Evolutionary conservation across 2,113 vertebrate genomes (phyloP), one percentile per base, ranked within the genome.

Genomic region (Cyprinus carpio): DNA sequence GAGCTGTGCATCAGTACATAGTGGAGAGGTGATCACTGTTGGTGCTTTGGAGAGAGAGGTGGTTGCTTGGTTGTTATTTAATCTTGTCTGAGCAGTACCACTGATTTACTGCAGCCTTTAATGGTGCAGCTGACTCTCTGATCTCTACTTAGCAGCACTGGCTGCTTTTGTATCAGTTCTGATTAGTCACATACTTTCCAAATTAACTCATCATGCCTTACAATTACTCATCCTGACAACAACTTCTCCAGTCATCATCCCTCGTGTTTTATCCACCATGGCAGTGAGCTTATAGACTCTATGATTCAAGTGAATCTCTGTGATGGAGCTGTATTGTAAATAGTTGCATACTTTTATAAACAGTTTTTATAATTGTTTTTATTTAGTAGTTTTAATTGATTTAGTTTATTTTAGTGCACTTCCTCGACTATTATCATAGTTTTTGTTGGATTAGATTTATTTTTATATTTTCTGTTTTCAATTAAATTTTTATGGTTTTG

Each of bases 171-270:
- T 25, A 62, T 37, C 23, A 43, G 77, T 15, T 12, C 49, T 58
- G 27, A 58, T 56, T 77, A 58, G 75, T 79, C 77, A 79, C 23
- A 4, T 62, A 34, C 23, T 79, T 27, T n/a, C 51, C 5, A 58
- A 79, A 79, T 79, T 0, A 62, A 40, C 77, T 74, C 71, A 40
- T 60, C 54, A 62, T 79, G 29, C 29, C 75, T 58, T 34, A n/a
- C 29, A 1, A 78, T 78, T 78, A 34, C 27, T 20, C 29, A 78
- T 29, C 23, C 29, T 78, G 51, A 77, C 75, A 23, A 56, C 75
- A 23, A 54, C 69, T 20, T 40, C 20, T n/a, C 69, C 20, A 2
- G 18, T 72, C 20, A 40, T 6, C 34, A 72, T 72, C 71, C n/a
- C 37, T 43, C 23, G 11, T 46, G 37, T 74, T 43, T 29, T 65